Evolutionary conservation across 2,888 invertebrate species (phyloP).

Genomic region (Trissoscelio sp.): DNA sequence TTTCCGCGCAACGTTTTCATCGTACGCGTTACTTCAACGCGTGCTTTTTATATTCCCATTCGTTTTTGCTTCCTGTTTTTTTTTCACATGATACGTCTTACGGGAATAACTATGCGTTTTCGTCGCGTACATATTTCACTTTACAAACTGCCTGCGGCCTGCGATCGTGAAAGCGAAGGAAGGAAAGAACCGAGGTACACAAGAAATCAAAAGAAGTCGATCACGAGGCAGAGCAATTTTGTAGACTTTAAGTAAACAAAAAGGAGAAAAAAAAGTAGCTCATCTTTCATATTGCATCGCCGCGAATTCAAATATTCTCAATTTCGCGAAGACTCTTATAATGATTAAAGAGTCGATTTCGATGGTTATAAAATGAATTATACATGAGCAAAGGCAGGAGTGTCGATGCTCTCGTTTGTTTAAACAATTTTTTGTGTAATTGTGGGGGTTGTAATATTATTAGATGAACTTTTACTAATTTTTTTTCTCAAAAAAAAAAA

Average conservation of each 20-base stretch:
- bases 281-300: slow-evolving; percentile 59
- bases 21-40: slow-evolving; percentile 36
- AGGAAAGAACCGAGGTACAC: slow-evolving; percentile 64
- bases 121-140: slow-evolving; percentile 74
- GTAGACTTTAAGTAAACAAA: slow-evolving; percentile 66
- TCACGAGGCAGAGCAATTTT: slow-evolving; percentile 61
- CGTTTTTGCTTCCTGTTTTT: slow-evolving; percentile 44
- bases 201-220: slow-evolving; percentile 69
- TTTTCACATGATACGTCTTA: slow-evolving; percentile 68
- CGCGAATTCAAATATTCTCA: slow-evolving; percentile 54
- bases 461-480: too few relatives aligned
- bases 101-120: slow-evolving; percentile 70
- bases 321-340: slow-evolving; percentile 51
- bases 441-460: too few relatives aligned
- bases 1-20: slow-evolving; percentile 25
- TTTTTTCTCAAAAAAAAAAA: too few relatives aligned
- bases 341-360: slow-evolving; percentile 46
- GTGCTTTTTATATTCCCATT: slow-evolving; percentile 45
- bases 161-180: slow-evolving; percentile 68
- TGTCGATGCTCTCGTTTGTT: too few relatives aligned
- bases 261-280: slow-evolving; percentile 60
- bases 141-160: slow-evolving; percentile 72
- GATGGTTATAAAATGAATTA: slow-evolving; percentile 40
- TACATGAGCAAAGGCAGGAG: slow-evolving; percentile 7
- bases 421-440: neutral